Evolutionary conservation across 2,888 invertebrate genomes (phyloP).

Genomic region (Therioaphis trifolii): DNA sequence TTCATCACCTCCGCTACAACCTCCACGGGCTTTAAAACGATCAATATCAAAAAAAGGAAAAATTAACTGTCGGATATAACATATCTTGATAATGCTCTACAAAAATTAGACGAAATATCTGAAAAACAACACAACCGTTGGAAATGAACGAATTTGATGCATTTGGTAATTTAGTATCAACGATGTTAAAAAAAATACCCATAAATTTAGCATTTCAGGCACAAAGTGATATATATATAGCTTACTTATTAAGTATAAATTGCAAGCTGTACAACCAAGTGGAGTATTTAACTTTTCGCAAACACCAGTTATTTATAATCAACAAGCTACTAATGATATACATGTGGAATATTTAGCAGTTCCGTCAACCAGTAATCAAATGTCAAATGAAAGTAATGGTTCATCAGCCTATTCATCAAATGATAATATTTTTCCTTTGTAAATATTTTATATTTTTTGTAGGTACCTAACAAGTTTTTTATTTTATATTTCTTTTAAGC

Average conservation of each 20-base stretch:
- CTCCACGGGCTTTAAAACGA: not conserved
- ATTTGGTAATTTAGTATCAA: conserved; percentile 17
- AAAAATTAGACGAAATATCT: conserved; percentile 11
- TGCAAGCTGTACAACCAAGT: not conserved
- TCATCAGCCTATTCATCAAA: conserved; percentile 10
- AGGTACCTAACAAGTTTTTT: not conserved
- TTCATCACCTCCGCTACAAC: not conserved
- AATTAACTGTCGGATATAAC: not conserved
- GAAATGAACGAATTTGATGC: conserved; percentile 23
- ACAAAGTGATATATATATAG: conserved; percentile 2
- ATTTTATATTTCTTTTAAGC: not conserved
- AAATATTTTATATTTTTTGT: conserved; percentile 8
- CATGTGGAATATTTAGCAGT: conserved; percentile 1
- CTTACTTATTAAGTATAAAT: no score
- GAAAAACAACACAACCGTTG: conserved; percentile 11
- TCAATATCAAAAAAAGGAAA: not conserved
- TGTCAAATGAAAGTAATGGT: conserved; percentile 11
- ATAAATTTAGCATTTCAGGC: not conserved
- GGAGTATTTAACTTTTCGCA: conserved; percentile 11
- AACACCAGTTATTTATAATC: conserved; percentile 19
- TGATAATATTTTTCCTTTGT: conserved; percentile 19
- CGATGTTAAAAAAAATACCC: conserved; percentile 10
- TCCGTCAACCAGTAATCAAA: no score
- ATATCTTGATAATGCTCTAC: conserved; percentile 8
- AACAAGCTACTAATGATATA: conserved; percentile 16